These are phyloP conservation scores for Melieria crassipennis DNA, from an alignment of 2,888 invertebrate genomes.

Conservation along the genomic window DNA sequence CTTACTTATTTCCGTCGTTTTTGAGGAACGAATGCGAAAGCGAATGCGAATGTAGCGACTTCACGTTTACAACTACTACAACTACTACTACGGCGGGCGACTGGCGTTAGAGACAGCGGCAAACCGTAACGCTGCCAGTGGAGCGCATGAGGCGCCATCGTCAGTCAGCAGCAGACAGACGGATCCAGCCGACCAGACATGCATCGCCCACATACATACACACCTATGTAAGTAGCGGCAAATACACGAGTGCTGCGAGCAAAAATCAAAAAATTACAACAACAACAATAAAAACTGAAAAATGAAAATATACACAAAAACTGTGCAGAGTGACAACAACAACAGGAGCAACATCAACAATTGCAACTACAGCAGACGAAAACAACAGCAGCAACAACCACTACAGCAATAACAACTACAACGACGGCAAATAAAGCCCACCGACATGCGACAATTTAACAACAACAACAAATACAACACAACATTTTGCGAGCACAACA, in stretches of 20 bases:
- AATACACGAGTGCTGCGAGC: not conserved
- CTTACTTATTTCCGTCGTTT: too few species aligned
- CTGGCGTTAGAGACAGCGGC: conserved; percentile 12
- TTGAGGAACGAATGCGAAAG: conserved; percentile 5
- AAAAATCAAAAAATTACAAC: conserved; percentile 11
- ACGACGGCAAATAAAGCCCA: not conserved
- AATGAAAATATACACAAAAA: conserved; percentile 11
- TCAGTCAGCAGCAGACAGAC: conserved; percentile 16
- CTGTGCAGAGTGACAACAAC: not conserved
- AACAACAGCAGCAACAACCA: conserved; percentile 2
- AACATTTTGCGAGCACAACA: too few species aligned
- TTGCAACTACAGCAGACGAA: not conserved
- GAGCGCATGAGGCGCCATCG: conserved; percentile 19
- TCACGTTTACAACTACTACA: conserved; percentile 31
- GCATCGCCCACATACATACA: conserved; percentile 14
- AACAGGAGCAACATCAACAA: conserved; percentile 13
- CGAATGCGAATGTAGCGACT: conserved; percentile 21
- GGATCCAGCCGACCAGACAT: conserved; percentile 10
- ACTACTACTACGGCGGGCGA: conserved; percentile 16
- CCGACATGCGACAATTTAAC: conserved; percentile 7
- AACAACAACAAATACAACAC: conserved; percentile 17
- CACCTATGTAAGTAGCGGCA: not conserved
- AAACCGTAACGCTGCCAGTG: not conserved
- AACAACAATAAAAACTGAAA: conserved; percentile 8
- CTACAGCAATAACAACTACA: conserved; percentile 11